Evolutionary conservation across 2,113 vertebrate genomes (phyloP).

Genomic region (Shinisaurus crocodilurus): DNA sequence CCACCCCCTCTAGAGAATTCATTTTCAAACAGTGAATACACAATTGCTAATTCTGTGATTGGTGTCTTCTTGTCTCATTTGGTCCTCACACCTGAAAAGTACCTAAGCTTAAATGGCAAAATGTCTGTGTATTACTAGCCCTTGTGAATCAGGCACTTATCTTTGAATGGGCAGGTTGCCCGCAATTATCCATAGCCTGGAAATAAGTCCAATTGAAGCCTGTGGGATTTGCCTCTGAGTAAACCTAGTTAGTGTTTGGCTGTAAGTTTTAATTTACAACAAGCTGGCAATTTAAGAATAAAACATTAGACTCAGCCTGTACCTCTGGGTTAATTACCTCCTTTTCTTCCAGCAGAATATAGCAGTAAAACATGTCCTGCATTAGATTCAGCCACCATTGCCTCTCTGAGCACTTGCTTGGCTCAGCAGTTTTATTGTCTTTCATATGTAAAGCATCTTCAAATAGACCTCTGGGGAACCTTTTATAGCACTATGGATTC

Average conservation of each 20-base stretch:
- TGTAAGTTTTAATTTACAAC: neutral
- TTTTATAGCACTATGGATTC: constrained; percentile 24
- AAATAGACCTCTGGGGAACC: constrained; percentile 28
- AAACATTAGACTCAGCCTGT: neutral
- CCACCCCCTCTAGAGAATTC: no score
- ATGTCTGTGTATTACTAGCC: no score
- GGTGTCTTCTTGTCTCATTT: no score
- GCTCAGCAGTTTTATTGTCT: constrained; percentile 15
- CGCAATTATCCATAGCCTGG: neutral
- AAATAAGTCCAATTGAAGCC: neutral
- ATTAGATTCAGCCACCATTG: neutral
- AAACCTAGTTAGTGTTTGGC: neutral
- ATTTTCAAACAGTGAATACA: no score
- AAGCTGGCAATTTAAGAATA: neutral
- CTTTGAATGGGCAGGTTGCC: neutral
- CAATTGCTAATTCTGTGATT: no score
- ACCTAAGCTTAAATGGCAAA: no score
- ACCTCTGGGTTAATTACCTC: neutral
- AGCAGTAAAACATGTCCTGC: neutral
- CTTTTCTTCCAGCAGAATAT: neutral
- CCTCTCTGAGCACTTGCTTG: constrained; percentile 2
- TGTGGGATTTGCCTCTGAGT: neutral
- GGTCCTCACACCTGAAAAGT: no score
- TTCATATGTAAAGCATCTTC: constrained; percentile 14
- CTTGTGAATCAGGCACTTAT: no score